Conservation (phyloP, 1,140 invertebrate species). For the Steinernema feltiae region DNA sequence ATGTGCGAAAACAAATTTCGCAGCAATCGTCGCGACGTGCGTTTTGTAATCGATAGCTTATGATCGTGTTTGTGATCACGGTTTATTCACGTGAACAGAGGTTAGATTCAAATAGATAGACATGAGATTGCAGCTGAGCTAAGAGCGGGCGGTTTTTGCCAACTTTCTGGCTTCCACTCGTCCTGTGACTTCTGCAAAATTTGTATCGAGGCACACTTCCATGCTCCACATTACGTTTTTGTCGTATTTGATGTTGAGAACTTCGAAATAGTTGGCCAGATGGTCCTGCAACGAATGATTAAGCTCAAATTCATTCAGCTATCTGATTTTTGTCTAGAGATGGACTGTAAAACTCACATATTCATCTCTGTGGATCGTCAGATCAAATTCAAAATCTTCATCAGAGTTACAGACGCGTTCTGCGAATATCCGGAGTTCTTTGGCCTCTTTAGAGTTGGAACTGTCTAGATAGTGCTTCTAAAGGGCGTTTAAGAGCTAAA, state of each 20-base stretch:
- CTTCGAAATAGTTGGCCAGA: not conserved
- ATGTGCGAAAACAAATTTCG: not conserved
- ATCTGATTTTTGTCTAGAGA: not conserved
- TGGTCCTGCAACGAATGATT: not conserved
- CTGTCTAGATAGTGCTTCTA: not conserved
- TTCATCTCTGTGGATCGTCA: not conserved
- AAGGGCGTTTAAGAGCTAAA: not conserved
- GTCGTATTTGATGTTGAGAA: constrained; percentile 8
- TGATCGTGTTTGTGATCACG: not conserved
- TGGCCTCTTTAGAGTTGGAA: not conserved
- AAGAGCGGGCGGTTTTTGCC: not conserved
- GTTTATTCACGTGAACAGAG: not conserved
- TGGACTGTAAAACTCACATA: not conserved
- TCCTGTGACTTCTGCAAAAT: not conserved
- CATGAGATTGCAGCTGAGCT: not conserved
- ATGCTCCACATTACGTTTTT: not conserved
- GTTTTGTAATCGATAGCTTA: not conserved
- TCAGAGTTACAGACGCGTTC: not conserved
- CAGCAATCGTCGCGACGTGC: no score
- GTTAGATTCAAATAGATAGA: not conserved
- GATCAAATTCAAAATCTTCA: not conserved
- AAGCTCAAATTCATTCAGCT: not conserved
- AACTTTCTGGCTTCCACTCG: not conserved
- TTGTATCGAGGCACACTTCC: not conserved
- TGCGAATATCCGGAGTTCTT: not conserved